Conservation (phyloP, 2,113 vertebrate species). For the Chelonoidis abingdonii region DNA sequence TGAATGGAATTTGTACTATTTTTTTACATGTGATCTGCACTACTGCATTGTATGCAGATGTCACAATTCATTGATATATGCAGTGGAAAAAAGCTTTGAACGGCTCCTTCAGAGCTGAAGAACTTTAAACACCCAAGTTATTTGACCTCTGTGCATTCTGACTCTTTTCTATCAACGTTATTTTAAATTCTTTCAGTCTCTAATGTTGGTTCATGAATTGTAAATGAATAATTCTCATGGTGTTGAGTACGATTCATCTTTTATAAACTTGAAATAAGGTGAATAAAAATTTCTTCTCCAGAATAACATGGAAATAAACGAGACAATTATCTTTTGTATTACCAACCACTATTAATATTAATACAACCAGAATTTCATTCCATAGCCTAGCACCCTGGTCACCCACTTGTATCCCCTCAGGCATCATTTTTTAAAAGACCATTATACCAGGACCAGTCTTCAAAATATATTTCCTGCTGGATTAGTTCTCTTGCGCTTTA, state of each 20-base stretch:
- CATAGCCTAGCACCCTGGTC: background rate
- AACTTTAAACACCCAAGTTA: background rate
- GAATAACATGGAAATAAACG: background rate
- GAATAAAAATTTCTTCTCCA: background rate
- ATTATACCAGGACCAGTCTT: background rate
- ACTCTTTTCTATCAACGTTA: background rate
- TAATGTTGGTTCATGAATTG: background rate
- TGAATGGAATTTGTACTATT: background rate
- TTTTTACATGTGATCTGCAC: background rate
- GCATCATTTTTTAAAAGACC: background rate
- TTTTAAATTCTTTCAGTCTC: conserved; percentile 1
- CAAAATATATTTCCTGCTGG: background rate
- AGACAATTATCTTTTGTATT: background rate
- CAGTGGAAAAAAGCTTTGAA: background rate
- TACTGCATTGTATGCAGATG: background rate
- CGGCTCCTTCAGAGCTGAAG: background rate
- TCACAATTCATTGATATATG: conserved; percentile 1
- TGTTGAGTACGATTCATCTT: background rate
- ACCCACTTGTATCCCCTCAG: background rate
- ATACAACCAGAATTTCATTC: background rate
- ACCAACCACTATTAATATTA: background rate
- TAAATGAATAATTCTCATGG: background rate
- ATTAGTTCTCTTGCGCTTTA: background rate
- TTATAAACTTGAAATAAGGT: background rate
- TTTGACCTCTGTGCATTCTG: background rate